Base-by-base conservation (phyloP, 2,797 vertebrate species). In the Australoheros facetus region DNA sequence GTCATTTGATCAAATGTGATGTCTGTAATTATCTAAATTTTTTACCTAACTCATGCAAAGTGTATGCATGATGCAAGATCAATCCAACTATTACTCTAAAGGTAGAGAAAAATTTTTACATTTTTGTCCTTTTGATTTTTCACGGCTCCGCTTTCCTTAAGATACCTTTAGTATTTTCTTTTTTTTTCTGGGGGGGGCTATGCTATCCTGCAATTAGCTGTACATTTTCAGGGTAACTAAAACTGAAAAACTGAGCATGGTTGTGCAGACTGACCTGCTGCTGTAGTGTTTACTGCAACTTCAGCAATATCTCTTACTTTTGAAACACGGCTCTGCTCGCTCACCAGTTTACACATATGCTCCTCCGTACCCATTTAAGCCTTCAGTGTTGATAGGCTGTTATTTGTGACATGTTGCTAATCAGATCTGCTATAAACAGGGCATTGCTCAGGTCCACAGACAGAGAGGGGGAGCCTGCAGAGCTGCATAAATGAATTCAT, bases 31-130 rank as follows among this genome's bases (percentile, higher is more conserved):
- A 37, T 37, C 37, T 11, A 37, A 48, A 21, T 32, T 70, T 71
- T 17, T 45, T 19, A 16, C 17, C 0, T 11, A 58, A 19, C 32
- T 72, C 53, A 26, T 77, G 48, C 37, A 73, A 54, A n/a, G 71
- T 55, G 42, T 17, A 9, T 62, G 80, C 37, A 75, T 77, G 21
- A 75, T 77, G 21, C 32, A 51, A 23, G 30, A 34, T 58, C 58
- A 11, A 16, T 72, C 19, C 54, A 32, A 16, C 19, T 55, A 48
- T 73, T 39, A 8, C 19, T 39, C 26, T 69, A 34, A 32, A 74
- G 28, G 1, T 73, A 2, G 45, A 11, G 37, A 51, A 28, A 23
- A 23, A 23, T 16, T 30, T 58, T 58, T 58, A 19, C 32, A 28
- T 6, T 32, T 48, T 32, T 58, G 56, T 58, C 28, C 28, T 58